Evolutionary conservation across 2,113 vertebrate genomes (phyloP).

Genomic region (Halichoerus grypus): DNA sequence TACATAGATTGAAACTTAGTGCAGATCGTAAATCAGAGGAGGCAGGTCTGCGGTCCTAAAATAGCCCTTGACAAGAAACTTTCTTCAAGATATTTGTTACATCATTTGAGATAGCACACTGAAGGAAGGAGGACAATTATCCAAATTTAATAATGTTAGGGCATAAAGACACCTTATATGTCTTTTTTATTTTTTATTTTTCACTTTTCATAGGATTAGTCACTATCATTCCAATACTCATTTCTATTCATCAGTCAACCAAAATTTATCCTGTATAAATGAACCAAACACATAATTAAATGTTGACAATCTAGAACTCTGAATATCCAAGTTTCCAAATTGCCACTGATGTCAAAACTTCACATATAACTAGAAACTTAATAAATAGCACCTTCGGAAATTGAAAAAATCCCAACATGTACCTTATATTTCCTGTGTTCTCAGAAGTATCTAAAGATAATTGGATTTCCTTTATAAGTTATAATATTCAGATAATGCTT

Average conservation of each 20-base stretch:
- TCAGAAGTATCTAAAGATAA: neutral
- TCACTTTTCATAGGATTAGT: neutral
- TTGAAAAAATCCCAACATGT: neutral
- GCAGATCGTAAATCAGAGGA: neutral
- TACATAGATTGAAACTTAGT: neutral
- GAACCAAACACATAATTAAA: neutral
- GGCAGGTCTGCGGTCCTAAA: neutral
- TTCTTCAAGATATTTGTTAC: neutral
- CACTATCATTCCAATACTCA: neutral
- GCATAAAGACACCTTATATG: neutral
- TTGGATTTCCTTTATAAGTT: neutral
- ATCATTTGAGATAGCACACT: neutral
- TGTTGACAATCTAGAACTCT: neutral
- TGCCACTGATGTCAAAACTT: neutral
- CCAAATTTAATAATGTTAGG: neutral
- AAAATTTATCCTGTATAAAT: neutral
- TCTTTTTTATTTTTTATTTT: neutral
- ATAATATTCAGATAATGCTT: neutral
- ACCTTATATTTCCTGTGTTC: neutral
- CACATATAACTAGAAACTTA: neutral
- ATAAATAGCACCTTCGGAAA: neutral
- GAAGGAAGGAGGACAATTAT: neutral
- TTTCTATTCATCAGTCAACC: neutral
- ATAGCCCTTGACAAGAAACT: neutral
- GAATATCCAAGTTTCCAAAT: neutral